A percentile compares a stretch with the other conserved stretches of the same genome.
phyloP scores from a whole-genome alignment of 2,797 vertebrate genomes.

The Dromococcyx pavoninus region DNA sequence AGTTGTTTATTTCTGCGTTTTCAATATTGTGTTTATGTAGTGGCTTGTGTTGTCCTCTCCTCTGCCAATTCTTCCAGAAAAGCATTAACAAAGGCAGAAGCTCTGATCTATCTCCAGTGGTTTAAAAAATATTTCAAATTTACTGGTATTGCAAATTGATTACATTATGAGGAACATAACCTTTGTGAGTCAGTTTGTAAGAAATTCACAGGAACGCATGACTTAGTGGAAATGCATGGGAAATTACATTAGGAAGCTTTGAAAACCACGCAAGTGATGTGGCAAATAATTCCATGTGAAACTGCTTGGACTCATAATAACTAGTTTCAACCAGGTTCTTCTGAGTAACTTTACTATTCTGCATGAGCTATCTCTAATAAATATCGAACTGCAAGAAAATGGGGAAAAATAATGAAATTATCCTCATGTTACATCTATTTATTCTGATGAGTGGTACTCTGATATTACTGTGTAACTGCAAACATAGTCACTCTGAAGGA shows the following conservation, averaged over 20 bases:
- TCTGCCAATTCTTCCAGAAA: not conserved
- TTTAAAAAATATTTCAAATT: slow-evolving; percentile 37
- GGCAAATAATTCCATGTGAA: slow-evolving; percentile 32
- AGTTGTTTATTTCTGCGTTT: not conserved
- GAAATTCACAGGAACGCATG: not conserved
- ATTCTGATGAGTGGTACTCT: not conserved
- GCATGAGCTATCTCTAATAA: slow-evolving; percentile 8
- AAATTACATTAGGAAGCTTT: slow-evolving; percentile 36
- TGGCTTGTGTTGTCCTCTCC: not conserved
- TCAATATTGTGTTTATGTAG: not conserved
- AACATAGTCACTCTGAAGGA: not conserved
- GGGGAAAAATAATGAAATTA: slow-evolving; percentile 30
- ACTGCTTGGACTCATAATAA: slow-evolving; percentile 18
- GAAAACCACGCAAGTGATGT: slow-evolving; percentile 32
- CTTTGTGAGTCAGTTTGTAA: not conserved
- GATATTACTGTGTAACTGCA: not conserved
- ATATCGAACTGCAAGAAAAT: not conserved
- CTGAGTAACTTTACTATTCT: not conserved
- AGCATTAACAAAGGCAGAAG: slow-evolving; percentile 5
- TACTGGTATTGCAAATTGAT: slow-evolving; percentile 47
- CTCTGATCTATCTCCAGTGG: not conserved
- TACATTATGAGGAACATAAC: not conserved
- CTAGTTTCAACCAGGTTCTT: slow-evolving; percentile 25
- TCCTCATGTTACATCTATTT: not conserved
- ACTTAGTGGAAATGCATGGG: slow-evolving; percentile 2